Conservation (phyloP, 2,888 invertebrate genomes). For the Rapana venosa region DNA sequence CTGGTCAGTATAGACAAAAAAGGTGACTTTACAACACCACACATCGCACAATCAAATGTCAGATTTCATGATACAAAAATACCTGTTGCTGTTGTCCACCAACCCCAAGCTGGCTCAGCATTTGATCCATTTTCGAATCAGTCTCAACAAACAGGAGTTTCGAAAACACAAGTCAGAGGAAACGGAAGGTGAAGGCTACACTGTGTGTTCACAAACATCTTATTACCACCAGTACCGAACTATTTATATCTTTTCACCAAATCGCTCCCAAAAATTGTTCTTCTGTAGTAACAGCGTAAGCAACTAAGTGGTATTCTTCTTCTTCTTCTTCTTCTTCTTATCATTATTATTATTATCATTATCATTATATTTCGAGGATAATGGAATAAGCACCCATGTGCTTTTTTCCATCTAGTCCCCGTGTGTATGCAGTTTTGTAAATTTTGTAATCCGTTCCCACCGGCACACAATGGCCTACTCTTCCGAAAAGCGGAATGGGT, state of each 20-base stretch:
- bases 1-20: too few species aligned
- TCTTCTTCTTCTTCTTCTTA: background rate
- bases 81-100: background rate
- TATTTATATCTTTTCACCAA: background rate
- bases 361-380: too few species aligned
- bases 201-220: background rate
- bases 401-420: too few species aligned
- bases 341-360: too few species aligned
- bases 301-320: background rate
- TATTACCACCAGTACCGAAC: background rate
- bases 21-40: too few species aligned
- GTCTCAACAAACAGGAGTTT: background rate
- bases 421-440: too few species aligned
- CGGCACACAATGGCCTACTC: too few species aligned
- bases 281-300: too few species aligned
- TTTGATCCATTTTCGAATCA: slow-evolving; percentile 19
- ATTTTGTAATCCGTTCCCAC: too few species aligned
- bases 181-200: background rate
- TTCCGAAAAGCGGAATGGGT: too few species aligned
- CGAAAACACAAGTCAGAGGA: background rate
- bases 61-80: background rate
- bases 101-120: slow-evolving; percentile 22
- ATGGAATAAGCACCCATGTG: too few species aligned
- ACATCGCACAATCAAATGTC: too few species aligned
- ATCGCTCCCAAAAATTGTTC: background rate